Evolutionary conservation across 2,888 invertebrate genomes (phyloP), one percentile per base, ranked within the genome.

Genomic region (Thysanoteuthis rhombus): DNA sequence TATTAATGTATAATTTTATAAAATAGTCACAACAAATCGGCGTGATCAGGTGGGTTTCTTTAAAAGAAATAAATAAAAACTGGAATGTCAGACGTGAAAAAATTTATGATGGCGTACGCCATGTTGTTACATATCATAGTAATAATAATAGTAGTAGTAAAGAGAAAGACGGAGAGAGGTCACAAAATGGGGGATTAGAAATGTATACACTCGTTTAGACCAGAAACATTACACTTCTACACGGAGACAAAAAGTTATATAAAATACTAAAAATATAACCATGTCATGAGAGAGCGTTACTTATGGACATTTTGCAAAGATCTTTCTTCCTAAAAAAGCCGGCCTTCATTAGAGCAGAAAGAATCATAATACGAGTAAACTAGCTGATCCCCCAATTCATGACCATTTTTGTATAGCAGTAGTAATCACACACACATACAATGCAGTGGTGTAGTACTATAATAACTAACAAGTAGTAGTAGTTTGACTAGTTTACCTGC

Each of bases 101-200:
- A 75, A n/a, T 75, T 75, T 75, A 75, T 75, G n/a, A 75, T 75
- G 75, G 75, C 75, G 75, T n/a, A n/a, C 75, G 75, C 75, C 75
- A 75, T 75, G 75, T 75, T 75, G n/a, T n/a, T n/a, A 75, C 32
- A 75, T 36, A 58, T 8, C 32, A n/a, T n/a, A n/a, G n/a, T n/a
- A n/a, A n/a, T n/a, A 75, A 36, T n/a, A 75, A 75, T 75, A 75
- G 36, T 75, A 75, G 19, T n/a, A 75, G 16, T 10, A n/a, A 75
- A 75, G n/a, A 75, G n/a, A 75, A 75, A n/a, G n/a, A 75, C 16
- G n/a, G 36, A 36, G n/a, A 36, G n/a, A 75, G 75, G 75, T n/a
- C 75, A 75, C n/a, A 75, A 75, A 75, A 75, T 75, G 75, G 75
- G 75, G 75, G 75, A 75, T 75, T 75, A n/a, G n/a, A 75, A 75